Evolutionary conservation across 2,113 vertebrate species (phyloP).

Genomic region (Fukomys damarensis): DNA sequence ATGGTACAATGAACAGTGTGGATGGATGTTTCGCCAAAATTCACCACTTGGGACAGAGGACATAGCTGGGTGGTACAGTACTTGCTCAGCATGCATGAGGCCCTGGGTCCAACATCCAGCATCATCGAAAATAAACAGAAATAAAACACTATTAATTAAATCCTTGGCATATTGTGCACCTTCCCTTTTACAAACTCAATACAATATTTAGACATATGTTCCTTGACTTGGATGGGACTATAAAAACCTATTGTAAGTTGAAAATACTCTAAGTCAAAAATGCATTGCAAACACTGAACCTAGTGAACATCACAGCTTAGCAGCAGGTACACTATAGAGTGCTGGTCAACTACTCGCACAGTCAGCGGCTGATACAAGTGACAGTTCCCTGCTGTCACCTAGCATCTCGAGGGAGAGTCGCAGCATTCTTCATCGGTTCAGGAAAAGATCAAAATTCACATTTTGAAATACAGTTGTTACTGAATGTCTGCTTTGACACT

Average conservation of each 20-base stretch:
- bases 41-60: no score
- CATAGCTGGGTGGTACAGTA: neutral
- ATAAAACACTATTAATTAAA: neutral
- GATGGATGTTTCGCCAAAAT: neutral
- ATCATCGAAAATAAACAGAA: neutral
- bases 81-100: neutral
- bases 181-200: neutral
- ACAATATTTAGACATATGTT: neutral
- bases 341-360: neutral
- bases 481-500: neutral
- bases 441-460: neutral
- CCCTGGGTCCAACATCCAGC: neutral
- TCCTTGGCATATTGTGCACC: neutral
- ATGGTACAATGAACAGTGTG: neutral
- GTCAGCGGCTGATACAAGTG: neutral
- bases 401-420: neutral
- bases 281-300: neutral
- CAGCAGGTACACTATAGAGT: no score
- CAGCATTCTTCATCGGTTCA: neutral
- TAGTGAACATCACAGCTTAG: neutral
- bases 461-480: neutral
- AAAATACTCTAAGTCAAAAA: neutral
- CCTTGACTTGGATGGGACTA: neutral
- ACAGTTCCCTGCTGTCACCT: neutral
- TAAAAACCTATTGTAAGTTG: neutral